A percentile compares a stretch with the other conserved stretches of the same genome.
Evolutionary conservation across 2,797 vertebrate species (phyloP).

Genomic region (Gymnoscopelus braueri): DNA sequence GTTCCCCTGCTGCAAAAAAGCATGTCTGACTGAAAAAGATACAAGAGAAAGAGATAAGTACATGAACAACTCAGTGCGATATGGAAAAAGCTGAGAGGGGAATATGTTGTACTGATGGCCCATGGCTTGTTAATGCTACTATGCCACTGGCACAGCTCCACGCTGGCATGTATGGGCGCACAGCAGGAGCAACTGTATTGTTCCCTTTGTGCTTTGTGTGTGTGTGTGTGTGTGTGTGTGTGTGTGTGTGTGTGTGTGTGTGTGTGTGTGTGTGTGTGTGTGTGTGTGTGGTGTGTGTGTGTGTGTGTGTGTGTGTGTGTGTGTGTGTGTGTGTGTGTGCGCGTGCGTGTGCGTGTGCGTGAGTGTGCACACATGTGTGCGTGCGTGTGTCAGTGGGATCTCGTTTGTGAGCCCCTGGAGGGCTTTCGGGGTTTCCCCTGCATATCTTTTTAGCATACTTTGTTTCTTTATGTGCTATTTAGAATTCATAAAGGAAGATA

Average conservation of each 20-base stretch:
- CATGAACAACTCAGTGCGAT: slow-evolving; percentile 46
- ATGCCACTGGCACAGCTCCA: slow-evolving; percentile 43
- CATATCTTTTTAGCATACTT: too few relatives aligned
- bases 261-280: too few relatives aligned
- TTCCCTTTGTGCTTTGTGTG: slow-evolving; percentile 15
- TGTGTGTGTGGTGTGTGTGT: not conserved
- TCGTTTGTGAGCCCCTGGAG: not conserved
- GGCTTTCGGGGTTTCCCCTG: not conserved
- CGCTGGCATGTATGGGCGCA: slow-evolving; percentile 32
- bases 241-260: too few relatives aligned
- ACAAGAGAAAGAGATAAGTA: slow-evolving; percentile 39
- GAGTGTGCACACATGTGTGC: not conserved
- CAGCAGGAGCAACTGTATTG: slow-evolving; percentile 42
- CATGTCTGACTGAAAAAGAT: slow-evolving; percentile 38
- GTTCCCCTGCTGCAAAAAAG: slow-evolving; percentile 12
- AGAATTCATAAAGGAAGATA: too few relatives aligned
- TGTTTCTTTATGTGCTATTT: too few relatives aligned
- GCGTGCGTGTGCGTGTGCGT: not conserved
- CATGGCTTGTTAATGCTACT: slow-evolving; percentile 33
- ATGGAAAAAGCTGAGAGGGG: slow-evolving; percentile 38
- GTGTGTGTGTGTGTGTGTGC: too few relatives aligned
- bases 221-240: too few relatives aligned
- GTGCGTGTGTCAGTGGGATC: too few relatives aligned
- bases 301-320: not conserved
- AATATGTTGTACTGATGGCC: slow-evolving; percentile 32